Percentiles rank a stretch among this genome's conserved stretches.
These are phyloP conservation scores for Mesembrinibis cayennensis DNA, from an alignment of 2,113 vertebrate genomes.

Conservation along the genomic window DNA sequence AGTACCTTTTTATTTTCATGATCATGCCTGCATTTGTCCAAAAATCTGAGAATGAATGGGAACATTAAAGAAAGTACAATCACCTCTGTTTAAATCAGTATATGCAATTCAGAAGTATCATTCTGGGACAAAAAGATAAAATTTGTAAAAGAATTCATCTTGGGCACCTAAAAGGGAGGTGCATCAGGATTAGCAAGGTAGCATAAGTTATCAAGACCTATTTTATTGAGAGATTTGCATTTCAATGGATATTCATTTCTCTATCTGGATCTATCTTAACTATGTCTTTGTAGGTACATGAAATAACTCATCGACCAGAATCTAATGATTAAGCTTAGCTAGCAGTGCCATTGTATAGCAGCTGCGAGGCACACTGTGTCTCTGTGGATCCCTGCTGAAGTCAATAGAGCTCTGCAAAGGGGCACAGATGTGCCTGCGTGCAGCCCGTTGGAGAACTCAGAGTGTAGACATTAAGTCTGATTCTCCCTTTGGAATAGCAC, in stretches of 20 bases:
- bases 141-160: slow-evolving; percentile 41
- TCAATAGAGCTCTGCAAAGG: slow-evolving; percentile 26
- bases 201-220: slow-evolving; percentile 22
- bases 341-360: neutral
- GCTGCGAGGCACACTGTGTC: neutral
- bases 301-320: slow-evolving; percentile 40
- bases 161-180: neutral
- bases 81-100: slow-evolving; percentile 22
- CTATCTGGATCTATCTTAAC: slow-evolving; percentile 44
- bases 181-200: slow-evolving; percentile 6
- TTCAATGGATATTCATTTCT: slow-evolving; percentile 55
- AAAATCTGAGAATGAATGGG: slow-evolving; percentile 38
- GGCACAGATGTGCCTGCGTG: neutral
- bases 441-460: neutral
- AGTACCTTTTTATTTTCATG: slow-evolving; percentile 15
- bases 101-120: slow-evolving; percentile 33
- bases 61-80: slow-evolving; percentile 11
- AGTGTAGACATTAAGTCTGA: neutral
- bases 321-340: slow-evolving; percentile 16
- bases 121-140: slow-evolving; percentile 44
- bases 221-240: slow-evolving; percentile 51
- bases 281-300: slow-evolving; percentile 10
- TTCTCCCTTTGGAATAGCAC: neutral
- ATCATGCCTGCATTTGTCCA: slow-evolving; percentile 34
- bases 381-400: slow-evolving; percentile 21